Evolutionary conservation across 2,113 vertebrate genomes (phyloP).

Genomic region (Geothlypis trichas): DNA sequence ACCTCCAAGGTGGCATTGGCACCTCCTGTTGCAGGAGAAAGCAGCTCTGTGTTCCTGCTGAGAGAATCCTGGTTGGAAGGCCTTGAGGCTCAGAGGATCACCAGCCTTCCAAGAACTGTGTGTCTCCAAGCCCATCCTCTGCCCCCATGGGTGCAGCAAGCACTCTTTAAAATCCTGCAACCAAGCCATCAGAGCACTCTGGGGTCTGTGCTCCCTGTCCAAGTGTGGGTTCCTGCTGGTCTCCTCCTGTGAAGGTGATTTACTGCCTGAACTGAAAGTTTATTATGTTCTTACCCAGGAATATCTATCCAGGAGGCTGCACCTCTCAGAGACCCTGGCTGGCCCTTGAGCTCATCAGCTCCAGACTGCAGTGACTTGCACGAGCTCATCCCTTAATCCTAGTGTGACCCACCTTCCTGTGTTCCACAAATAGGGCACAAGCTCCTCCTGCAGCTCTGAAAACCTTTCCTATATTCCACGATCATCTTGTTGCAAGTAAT

Average conservation of each 20-base stretch:
- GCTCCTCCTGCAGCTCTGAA: neutral
- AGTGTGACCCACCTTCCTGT: neutral
- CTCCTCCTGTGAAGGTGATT: neutral
- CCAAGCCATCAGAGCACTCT: neutral
- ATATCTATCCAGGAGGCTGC: neutral
- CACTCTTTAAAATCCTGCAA: neutral
- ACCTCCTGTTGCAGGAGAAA: neutral
- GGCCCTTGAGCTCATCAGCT: neutral
- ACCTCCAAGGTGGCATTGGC: neutral
- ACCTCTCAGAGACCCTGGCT: neutral
- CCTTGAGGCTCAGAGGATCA: neutral
- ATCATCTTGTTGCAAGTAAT: neutral
- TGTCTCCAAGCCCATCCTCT: neutral
- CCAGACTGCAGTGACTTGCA: neutral
- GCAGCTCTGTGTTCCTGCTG: neutral
- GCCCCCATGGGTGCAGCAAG: neutral
- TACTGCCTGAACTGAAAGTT: neutral
- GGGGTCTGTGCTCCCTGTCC: neutral
- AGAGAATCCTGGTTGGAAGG: neutral
- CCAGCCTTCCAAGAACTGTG: neutral
- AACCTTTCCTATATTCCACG: neutral
- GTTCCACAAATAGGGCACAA: neutral
- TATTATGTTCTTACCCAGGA: neutral
- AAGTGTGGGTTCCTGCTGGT: neutral
- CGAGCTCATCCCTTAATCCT: slow-evolving; percentile 9